These are phyloP conservation scores for Ibidorhyncha struthersii DNA, from an alignment of 2,113 vertebrate genomes.

Conservation along the genomic window DNA sequence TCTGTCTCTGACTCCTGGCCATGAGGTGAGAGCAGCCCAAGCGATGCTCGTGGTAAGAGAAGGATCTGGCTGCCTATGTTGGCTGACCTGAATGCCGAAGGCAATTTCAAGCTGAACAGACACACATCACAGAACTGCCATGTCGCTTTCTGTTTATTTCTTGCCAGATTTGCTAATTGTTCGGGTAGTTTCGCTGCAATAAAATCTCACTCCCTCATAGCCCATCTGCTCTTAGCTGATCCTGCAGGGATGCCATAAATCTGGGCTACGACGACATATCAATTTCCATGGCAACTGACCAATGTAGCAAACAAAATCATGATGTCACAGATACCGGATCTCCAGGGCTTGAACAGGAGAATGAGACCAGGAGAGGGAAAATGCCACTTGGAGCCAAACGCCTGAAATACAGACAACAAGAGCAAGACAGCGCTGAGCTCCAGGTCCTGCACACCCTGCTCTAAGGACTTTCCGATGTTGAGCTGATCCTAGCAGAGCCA, in stretches of 20 bases:
- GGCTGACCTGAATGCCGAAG: neutral
- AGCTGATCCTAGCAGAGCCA: neutral
- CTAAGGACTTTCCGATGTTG: neutral
- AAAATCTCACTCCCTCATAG: slow-evolving; percentile 65
- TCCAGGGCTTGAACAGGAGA: neutral
- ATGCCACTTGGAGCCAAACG: neutral
- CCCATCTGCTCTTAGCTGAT: slow-evolving; percentile 66
- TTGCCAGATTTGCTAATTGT: slow-evolving; percentile 62
- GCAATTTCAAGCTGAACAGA: neutral
- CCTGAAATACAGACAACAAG: neutral
- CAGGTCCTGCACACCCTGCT: neutral
- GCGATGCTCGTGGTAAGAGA: neutral
- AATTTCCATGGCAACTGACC: slow-evolving; percentile 66
- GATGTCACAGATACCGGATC: slow-evolving; percentile 25
- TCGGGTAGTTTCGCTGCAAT: slow-evolving; percentile 44
- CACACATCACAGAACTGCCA: neutral
- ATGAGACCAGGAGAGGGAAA: neutral
- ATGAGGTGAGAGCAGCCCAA: neutral
- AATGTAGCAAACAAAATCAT: slow-evolving; percentile 29
- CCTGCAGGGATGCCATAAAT: slow-evolving; percentile 67
- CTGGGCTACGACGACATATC: slow-evolving; percentile 40
- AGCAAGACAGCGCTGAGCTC: neutral
- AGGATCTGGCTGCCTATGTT: neutral
- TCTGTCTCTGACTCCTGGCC: neutral
- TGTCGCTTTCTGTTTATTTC: slow-evolving; percentile 37